Evolutionary conservation across 2,113 vertebrate genomes (phyloP), one percentile per base, ranked within the genome.

Genomic region (Collichthys lucidus): DNA sequence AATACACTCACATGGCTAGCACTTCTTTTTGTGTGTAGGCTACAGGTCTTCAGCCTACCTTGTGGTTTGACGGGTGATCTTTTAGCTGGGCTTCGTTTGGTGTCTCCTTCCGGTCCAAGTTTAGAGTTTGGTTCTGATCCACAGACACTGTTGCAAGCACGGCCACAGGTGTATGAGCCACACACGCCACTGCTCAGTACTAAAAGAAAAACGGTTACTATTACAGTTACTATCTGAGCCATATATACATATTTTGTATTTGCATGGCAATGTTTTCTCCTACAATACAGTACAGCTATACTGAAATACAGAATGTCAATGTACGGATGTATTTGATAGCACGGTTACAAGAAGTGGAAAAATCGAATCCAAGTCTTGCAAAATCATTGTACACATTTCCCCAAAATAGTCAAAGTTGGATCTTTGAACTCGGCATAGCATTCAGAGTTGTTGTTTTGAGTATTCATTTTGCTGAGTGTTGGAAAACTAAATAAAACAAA

Each of bases 81-180:
- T 47, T 68, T 80, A 0, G 8, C 20, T 0, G 64, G 70, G 31
- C 62, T 81, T 53, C 63, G 76, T 35, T 61, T 19, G 0, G 20
- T 2, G 12, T 26, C 64, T 35, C 74, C 50, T 11, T 79, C 71
- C 46, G 20, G 24, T 17, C 0, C 0, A 3, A 6, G 50, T 63
- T 67, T 53, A 15, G 62, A 0, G 0, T 46, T 67, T 29, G 59
- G 24, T 46, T 69, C 64, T 4, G 79, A 11, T 60, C 42, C 78
- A 84, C 55, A 78, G 62, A 19, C 20, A 15, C 16, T 42, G 62
- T 84, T 68, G 66, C 42, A 63, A 24, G 80, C 67, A 7, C 1
- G 56, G 15, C 56, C 70, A 50, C 80, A 56, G 78, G 50, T 90
- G 78, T 86, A 89, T 0, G 85, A 88, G 55, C 87, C 86, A 8